These are phyloP conservation scores for Chiloscyllium plagiosum DNA, from an alignment of 2,113 vertebrate genomes.

Conservation along the genomic window DNA sequence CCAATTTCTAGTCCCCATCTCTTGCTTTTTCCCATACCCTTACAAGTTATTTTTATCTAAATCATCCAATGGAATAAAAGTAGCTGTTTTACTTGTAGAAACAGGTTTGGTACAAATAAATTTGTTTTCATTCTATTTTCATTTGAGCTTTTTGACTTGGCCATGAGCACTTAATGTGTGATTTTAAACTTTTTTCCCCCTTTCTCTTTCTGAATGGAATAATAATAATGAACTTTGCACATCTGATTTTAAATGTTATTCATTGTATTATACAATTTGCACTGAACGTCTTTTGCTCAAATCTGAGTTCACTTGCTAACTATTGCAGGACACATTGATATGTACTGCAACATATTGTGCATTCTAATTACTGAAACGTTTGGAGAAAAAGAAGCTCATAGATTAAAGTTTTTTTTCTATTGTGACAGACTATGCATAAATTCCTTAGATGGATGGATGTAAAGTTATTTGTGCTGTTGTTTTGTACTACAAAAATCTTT, in stretches of 20 bases:
- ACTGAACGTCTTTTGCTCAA: not conserved
- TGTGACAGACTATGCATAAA: not conserved
- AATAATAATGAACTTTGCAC: not conserved
- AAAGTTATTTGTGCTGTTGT: not conserved
- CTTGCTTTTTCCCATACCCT: no score
- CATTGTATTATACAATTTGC: not conserved
- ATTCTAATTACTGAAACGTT: not conserved
- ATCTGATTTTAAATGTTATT: no score
- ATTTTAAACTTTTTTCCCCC: not conserved
- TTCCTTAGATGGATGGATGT: no score
- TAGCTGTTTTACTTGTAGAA: not conserved
- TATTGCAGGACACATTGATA: not conserved
- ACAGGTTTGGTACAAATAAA: not conserved
- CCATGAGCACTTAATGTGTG: not conserved
- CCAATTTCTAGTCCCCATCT: no score
- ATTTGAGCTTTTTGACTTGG: not conserved
- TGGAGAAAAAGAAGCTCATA: no score
- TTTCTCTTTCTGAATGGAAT: not conserved
- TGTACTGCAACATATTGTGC: not conserved
- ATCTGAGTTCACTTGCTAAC: not conserved
- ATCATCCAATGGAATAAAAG: not conserved
- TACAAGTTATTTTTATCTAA: no score
- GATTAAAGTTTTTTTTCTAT: not conserved
- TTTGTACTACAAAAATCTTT: not conserved
- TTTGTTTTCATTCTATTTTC: not conserved